phyloP scores from a whole-genome alignment of 1,140 invertebrate species.

The Calephelis nemesis region DNA sequence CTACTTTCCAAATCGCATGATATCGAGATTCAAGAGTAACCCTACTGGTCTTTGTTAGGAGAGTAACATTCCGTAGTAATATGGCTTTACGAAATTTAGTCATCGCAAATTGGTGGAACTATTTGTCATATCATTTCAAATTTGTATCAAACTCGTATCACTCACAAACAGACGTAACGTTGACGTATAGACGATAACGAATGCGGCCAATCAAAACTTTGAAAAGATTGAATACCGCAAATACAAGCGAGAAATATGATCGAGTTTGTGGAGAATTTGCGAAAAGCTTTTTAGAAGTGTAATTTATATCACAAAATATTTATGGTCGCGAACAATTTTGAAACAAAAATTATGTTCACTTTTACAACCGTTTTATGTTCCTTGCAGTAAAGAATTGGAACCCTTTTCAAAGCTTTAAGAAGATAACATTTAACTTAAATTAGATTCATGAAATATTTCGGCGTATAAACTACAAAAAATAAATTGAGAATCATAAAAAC shows the following conservation, averaged over 20 bases:
- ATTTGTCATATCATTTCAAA: too few species aligned
- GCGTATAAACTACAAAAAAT: slow-evolving; percentile 11
- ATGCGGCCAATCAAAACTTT: slow-evolving; percentile 65
- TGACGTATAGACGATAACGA: slow-evolving; percentile 53
- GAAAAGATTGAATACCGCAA: slow-evolving; percentile 61
- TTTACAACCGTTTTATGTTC: slow-evolving; percentile 16
- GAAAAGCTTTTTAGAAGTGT: slow-evolving; percentile 19
- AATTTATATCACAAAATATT: slow-evolving; percentile 18
- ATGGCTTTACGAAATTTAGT: too few species aligned
- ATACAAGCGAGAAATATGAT: slow-evolving; percentile 53
- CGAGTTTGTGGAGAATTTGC: slow-evolving; percentile 26
- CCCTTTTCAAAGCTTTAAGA: slow-evolving; percentile 9
- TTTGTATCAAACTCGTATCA: slow-evolving; percentile 11
- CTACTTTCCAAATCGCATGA: too few species aligned
- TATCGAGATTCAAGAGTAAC: too few species aligned
- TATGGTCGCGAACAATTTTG: slow-evolving; percentile 13
- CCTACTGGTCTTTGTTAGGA: too few species aligned
- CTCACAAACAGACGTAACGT: slow-evolving; percentile 28
- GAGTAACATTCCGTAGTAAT: too few species aligned
- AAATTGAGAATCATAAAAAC: slow-evolving; percentile 2
- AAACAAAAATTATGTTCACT: slow-evolving; percentile 15
- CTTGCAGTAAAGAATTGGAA: slow-evolving; percentile 6
- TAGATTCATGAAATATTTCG: slow-evolving; percentile 16
- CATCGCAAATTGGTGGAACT: too few species aligned
- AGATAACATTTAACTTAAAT: slow-evolving; percentile 14